Evolutionary conservation across 2,888 invertebrate species (phyloP).

Genomic region (Elegia similella): DNA sequence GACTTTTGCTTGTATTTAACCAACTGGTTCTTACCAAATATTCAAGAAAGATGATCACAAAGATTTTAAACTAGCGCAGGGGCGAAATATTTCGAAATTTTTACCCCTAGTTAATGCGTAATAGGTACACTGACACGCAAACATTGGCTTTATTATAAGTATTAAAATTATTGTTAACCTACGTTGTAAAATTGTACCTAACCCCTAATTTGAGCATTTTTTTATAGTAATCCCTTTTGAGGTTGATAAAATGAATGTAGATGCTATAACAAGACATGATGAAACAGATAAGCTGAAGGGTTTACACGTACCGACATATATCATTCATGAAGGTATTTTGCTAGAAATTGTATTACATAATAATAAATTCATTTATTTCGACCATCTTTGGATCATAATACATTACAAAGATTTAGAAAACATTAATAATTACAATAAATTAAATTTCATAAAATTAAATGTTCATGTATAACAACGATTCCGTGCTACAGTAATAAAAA

Average conservation of each 20-base stretch:
- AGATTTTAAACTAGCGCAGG: not conserved
- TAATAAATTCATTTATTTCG: no score
- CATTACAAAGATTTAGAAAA: no score
- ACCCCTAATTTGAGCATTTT: slow-evolving; percentile 3
- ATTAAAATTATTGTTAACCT: slow-evolving; percentile 6
- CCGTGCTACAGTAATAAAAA: no score
- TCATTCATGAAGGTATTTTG: not conserved
- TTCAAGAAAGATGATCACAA: not conserved
- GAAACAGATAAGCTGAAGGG: not conserved
- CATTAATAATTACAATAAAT: no score
- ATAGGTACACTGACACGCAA: not conserved
- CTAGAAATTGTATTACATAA: no score
- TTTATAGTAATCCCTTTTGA: slow-evolving; percentile 4
- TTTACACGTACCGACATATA: not conserved
- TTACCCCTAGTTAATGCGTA: slow-evolving; percentile 1
- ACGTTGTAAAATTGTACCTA: slow-evolving; percentile 11
- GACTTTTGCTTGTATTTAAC: no score
- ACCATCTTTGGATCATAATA: no score
- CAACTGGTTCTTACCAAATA: not conserved
- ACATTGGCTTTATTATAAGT: slow-evolving; percentile 8
- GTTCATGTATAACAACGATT: no score
- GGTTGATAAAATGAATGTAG: slow-evolving; percentile 14
- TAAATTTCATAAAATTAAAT: no score
- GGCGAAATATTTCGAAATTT: not conserved
- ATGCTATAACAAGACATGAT: slow-evolving; percentile 2